Conservation (phyloP, 2,888 invertebrate genomes). For the Megamerina dolium region DNA sequence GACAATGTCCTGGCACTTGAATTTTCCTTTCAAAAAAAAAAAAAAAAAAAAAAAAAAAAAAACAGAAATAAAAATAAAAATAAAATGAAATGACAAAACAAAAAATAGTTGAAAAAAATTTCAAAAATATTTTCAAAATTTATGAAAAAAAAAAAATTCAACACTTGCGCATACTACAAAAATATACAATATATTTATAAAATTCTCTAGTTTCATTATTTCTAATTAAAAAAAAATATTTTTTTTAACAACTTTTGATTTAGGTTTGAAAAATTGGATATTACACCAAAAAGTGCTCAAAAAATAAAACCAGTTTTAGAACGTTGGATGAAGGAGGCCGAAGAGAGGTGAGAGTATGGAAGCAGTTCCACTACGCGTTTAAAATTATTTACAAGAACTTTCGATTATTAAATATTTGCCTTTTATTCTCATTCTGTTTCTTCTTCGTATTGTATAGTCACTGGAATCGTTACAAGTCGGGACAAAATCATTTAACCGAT, state of each 20-base stretch:
- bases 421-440: conserved; percentile 12
- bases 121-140: conserved; percentile 5
- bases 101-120: too few relatives aligned
- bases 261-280: conserved; percentile 99
- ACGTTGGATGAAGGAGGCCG: conserved; percentile 98
- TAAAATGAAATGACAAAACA: too few relatives aligned
- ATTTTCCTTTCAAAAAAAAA: conserved; percentile 25
- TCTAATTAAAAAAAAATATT: conserved; percentile 12
- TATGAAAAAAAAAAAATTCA: conserved; percentile 8
- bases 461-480: conserved; percentile 80
- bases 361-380: conserved; percentile 40
- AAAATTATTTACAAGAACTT: conserved; percentile 9
- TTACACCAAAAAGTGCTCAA: conserved; percentile 98
- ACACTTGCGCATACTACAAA: conserved; percentile 26
- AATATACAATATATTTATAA: neutral
- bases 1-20: conserved; percentile 65
- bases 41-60: too few relatives aligned
- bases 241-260: conserved; percentile 3
- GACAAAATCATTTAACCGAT: conserved; percentile 89
- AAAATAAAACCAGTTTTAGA: conserved; percentile 98
- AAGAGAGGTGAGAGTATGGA: conserved; percentile 73
- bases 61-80: too few relatives aligned
- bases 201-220: neutral
- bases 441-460: conserved; percentile 40
- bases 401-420: conserved; percentile 16